A percentile compares a stretch with the other conserved stretches of the same genome.
phyloP scores from a whole-genome alignment of 2,797 vertebrate genomes.

The Thalassophryne amazonica region DNA sequence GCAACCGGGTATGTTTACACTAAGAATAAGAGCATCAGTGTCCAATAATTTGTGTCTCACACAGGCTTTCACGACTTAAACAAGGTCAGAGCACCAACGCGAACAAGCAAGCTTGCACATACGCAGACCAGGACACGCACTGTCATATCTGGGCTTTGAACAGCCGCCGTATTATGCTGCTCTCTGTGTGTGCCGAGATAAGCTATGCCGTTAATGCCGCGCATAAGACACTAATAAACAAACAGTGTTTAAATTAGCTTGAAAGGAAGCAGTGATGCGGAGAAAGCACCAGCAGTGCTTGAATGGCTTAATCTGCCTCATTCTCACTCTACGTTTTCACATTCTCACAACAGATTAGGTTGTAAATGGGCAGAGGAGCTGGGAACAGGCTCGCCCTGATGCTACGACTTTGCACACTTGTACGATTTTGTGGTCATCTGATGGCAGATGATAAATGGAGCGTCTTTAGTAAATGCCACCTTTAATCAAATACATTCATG shows the following conservation, averaged over 20 bases:
- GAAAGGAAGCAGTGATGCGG: conserved; percentile 79
- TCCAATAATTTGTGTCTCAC: conserved; percentile 79
- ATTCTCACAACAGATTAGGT: conserved; percentile 79
- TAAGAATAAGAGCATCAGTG: conserved; percentile 75
- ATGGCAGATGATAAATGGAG: too few species aligned
- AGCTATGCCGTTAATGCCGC: conserved; percentile 76
- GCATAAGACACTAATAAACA: conserved; percentile 85
- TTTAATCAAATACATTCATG: too few species aligned
- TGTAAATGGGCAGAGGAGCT: conserved; percentile 65
- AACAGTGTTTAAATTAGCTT: conserved; percentile 83
- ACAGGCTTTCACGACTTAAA: conserved; percentile 76
- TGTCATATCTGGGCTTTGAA: conserved; percentile 72
- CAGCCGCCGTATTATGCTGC: conserved; percentile 68
- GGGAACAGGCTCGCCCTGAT: conserved; percentile 34
- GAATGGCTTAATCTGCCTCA: conserved; percentile 81
- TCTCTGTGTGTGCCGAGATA: conserved; percentile 77
- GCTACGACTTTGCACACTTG: conserved; percentile 38
- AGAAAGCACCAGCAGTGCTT: conserved; percentile 66
- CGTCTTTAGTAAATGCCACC: too few species aligned
- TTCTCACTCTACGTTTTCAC: conserved; percentile 71
- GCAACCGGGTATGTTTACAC: conserved; percentile 77
- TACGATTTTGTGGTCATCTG: conserved; percentile 18
- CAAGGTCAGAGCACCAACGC: conserved; percentile 70
- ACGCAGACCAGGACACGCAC: conserved; percentile 22
- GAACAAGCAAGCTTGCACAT: conserved; percentile 56